A percentile compares a stretch with the other conserved stretches of the same genome.
These are phyloP conservation scores for Megathymus violae DNA, from an alignment of 1,140 invertebrate genomes.

Conservation along the genomic window DNA sequence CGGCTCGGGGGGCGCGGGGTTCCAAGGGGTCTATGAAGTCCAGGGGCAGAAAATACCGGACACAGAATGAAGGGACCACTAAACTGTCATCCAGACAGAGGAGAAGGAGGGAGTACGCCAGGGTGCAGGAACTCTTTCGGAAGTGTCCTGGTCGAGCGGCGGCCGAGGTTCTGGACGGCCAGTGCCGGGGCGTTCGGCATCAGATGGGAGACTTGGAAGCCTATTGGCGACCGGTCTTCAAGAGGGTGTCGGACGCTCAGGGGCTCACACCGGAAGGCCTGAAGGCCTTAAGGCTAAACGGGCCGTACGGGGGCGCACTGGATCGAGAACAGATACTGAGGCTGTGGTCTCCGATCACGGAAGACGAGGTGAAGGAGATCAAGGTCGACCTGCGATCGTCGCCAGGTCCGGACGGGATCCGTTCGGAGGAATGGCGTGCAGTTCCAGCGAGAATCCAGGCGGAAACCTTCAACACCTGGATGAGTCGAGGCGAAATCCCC, in stretches of 20 bases:
- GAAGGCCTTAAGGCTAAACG: slow-evolving; percentile 7
- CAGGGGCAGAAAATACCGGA: too few relatives aligned
- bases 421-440: too few relatives aligned
- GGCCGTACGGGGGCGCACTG: slow-evolving; percentile 26
- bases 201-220: slow-evolving; percentile 45
- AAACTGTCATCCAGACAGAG: slow-evolving; percentile 5
- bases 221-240: slow-evolving; percentile 50
- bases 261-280: slow-evolving; percentile 41
- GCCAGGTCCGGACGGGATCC: slow-evolving; percentile 48
- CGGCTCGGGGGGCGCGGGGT: too few relatives aligned
- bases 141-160: slow-evolving; percentile 39
- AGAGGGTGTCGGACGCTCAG: slow-evolving; percentile 39
- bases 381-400: slow-evolving; percentile 21
- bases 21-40: too few relatives aligned
- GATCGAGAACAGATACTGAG: slow-evolving; percentile 2
- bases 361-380: slow-evolving; percentile 38
- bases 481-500: slow-evolving; percentile 37
- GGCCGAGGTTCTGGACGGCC: slow-evolving; percentile 41
- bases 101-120: slow-evolving; percentile 44
- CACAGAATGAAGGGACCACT: too few relatives aligned
- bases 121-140: slow-evolving; percentile 42
- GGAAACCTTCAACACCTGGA: slow-evolving; percentile 46
- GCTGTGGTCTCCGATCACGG: slow-evolving; percentile 44
- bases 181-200: slow-evolving; percentile 32
- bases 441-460: too few relatives aligned